Base-by-base conservation (phyloP, 2,888 invertebrate species). In the Limnephilus lunatus region DNA sequence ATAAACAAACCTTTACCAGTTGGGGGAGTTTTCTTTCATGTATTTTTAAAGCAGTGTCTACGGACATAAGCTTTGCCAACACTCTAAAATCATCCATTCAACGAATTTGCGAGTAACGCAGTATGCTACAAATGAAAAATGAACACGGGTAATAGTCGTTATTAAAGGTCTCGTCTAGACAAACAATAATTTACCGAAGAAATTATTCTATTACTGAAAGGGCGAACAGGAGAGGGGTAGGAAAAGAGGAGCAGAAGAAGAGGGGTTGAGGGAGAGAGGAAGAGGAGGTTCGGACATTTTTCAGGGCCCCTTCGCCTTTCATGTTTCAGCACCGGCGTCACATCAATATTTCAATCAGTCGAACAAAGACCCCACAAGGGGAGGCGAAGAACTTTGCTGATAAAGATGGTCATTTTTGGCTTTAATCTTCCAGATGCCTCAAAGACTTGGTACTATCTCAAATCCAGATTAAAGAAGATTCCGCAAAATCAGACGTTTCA, bases 331-430 rank as follows among this genome's bases (percentile, higher is more conserved):
- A 30, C 85, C 48, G 44, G 85, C 44, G 87, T 68, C 87, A 32
- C 32, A 31, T 68, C 68, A 35, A 87, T 87, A 87, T 87, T 87
- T 87, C 87, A 87, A 87, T 87, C 68, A 35, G 68, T 31, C 87
- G 68, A 87, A 87, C 87, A 87, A 87, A 53, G 87, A 48, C 11
- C 39, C 11, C 48, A 25, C 83, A 7, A 14, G 48, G 85, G 85
- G 68, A 87, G 19, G 87, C 68, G 87, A 87, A 44, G 30, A 87
- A 68, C 87, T 85, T 68, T 25, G 68, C 68, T 87, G 87, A 87
- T 87, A 68, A 87, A 87, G 87, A 87, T 87, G 87, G 31, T 68
- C 87, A 87, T 87, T 87, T 87, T 87, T 87, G 53, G 87, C 68
- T 87, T 87, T 87, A 53, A 87, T 87, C 87, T 87, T 35, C 31